phyloP scores from a whole-genome alignment of 2,113 vertebrate genomes.

The Cynopterus brachyotis region DNA sequence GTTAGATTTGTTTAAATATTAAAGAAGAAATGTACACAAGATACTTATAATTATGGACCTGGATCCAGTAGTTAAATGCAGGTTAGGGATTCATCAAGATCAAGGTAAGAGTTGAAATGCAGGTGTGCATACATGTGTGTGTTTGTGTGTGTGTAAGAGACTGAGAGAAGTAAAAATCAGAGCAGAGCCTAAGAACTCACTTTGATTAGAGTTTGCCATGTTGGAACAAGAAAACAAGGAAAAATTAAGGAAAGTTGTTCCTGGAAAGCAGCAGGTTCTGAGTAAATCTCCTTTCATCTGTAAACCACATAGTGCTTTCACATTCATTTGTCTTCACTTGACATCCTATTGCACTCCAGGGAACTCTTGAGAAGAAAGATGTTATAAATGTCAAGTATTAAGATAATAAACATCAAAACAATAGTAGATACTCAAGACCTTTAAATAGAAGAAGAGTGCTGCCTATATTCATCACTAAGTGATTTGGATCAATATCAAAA shows the following conservation, averaged over 20 bases:
- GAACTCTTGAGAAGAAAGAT: conserved; percentile 59
- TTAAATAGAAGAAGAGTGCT: conserved; percentile 58
- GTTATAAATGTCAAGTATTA: conserved; percentile 65
- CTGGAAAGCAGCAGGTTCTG: neutral
- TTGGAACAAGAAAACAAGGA: neutral
- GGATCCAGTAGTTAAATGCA: neutral
- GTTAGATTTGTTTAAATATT: conserved; percentile 56
- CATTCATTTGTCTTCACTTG: conserved; percentile 59
- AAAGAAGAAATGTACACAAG: conserved; percentile 40
- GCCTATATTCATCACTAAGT: conserved; percentile 38
- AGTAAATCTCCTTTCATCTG: neutral
- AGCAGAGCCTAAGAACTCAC: neutral
- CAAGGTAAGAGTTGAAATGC: neutral
- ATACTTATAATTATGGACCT: neutral
- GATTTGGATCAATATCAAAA: conserved; percentile 60
- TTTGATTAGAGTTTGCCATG: neutral
- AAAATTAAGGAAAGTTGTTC: neutral
- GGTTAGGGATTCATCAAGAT: neutral
- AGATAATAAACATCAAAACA: conserved; percentile 72
- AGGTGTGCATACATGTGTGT: no score
- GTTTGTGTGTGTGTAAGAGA: neutral
- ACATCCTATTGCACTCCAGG: conserved; percentile 60
- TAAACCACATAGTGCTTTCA: conserved; percentile 8
- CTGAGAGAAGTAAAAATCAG: neutral
- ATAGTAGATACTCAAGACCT: conserved; percentile 39